Conservation (phyloP, 1,140 invertebrate species). For the Mizuhopecten yessoensis region DNA sequence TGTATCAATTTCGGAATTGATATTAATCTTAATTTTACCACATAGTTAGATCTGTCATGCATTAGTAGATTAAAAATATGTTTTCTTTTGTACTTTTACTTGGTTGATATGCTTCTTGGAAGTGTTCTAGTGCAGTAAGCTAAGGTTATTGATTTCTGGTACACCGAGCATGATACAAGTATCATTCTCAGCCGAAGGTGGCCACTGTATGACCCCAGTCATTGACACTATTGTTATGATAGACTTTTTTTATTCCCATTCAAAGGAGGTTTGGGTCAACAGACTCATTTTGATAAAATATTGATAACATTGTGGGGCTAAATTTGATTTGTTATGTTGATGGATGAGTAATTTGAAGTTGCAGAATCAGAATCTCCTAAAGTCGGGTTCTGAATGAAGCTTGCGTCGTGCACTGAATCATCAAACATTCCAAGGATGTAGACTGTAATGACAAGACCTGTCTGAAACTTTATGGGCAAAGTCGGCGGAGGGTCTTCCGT, state of each 20-base stretch:
- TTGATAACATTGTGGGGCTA: background rate
- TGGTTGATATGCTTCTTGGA: background rate
- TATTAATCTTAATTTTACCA: too few species aligned
- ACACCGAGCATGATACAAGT: background rate
- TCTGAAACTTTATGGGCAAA: background rate
- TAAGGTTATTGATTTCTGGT: background rate
- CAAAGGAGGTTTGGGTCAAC: background rate
- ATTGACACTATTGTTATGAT: background rate
- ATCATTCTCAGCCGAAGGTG: background rate
- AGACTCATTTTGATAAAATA: constrained; percentile 21
- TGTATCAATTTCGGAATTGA: too few species aligned
- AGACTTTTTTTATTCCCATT: background rate
- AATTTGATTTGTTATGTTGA: background rate
- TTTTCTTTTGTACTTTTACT: background rate
- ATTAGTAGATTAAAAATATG: background rate
- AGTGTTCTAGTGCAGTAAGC: background rate
- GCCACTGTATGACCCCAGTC: background rate
- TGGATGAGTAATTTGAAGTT: background rate
- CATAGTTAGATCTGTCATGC: background rate
- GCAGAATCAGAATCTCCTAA: background rate
- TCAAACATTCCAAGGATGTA: constrained; percentile 14
- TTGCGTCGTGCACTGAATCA: background rate
- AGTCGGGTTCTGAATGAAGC: background rate
- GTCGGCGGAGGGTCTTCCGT: background rate
- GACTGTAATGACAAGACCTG: background rate